Evolutionary conservation across 2,113 vertebrate species (phyloP), one percentile per base, ranked within the genome.

Genomic region (Pelecanoides urinatrix): DNA sequence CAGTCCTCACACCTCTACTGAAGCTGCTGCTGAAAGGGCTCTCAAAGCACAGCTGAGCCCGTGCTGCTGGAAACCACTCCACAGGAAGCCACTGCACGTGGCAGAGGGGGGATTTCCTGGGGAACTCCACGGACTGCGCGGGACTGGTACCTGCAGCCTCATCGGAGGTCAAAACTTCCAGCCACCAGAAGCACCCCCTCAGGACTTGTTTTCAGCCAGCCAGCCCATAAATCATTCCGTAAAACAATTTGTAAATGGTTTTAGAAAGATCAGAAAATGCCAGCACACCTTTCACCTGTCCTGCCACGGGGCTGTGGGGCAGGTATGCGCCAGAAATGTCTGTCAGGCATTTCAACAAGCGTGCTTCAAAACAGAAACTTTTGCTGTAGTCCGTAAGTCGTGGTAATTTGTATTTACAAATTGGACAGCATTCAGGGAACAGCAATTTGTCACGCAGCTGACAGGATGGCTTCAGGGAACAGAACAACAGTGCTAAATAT

Each of bases 401-500:
- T 52, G 59, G 55, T 34, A 63, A 88, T 86, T 63, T 52, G 63
- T 76, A 83, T 91, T 83, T 80, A 90, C 59, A 74, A 80, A 90
- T 21, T 90, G 88, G 92, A 92, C 55, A n/a, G 86, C 50, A 52
- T 74, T 96, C 96, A 92, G 86, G 80, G 83, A 96, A 95, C 86
- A 81, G 75, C 38, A 22, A 86, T 92, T 88, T 74, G 86, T 95
- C 95, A 96, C 1, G 27, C 88, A 90, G 88, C 95, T 96, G 95
- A 95, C 90, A 67, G 44, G 95, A 84, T 63, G 72, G 88, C 88
- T 66, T 40, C 82, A 78, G 90, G 70, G 90, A 96, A 96, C 76
- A 92, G 82, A 96, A 80, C 52, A 96, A 89, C 88, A 83, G 50
- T 59, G 82, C 90, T 96, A 93, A 96, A 96, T 88, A 94, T 94